Conservation (phyloP, 2,888 invertebrate species). For the Lysandra bellargus region DNA sequence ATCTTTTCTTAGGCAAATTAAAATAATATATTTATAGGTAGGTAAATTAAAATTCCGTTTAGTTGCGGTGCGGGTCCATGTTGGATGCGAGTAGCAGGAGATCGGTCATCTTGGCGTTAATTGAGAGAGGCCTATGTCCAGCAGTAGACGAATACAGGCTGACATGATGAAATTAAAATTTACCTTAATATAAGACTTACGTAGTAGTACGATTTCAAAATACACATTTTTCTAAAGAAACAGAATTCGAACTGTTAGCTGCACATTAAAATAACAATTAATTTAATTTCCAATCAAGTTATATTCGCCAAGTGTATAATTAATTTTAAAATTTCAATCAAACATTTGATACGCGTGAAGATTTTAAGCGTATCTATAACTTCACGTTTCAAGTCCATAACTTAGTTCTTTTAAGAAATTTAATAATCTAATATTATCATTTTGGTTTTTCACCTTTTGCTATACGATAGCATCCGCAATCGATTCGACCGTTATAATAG, state of each 20-base stretch:
- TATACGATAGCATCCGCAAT: background rate
- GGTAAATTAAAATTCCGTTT: too few species aligned
- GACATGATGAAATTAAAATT: too few species aligned
- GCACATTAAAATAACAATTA: background rate
- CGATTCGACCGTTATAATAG: conserved; percentile 15
- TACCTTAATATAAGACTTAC: background rate
- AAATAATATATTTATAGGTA: too few species aligned
- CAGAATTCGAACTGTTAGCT: background rate
- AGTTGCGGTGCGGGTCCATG: too few species aligned
- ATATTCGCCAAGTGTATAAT: background rate
- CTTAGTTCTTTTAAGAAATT: background rate
- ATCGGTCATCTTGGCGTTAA: too few species aligned
- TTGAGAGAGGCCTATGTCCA: too few species aligned
- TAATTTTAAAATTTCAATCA: background rate
- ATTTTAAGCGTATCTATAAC: background rate
- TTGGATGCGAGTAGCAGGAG: too few species aligned
- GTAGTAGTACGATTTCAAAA: background rate
- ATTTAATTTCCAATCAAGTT: background rate
- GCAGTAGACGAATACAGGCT: too few species aligned
- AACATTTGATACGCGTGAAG: background rate
- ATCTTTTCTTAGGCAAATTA: too few species aligned
- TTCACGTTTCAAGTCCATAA: background rate
- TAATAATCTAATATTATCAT: background rate
- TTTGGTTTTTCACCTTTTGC: background rate
- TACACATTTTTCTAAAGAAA: too few species aligned